These are phyloP conservation scores for Alca torda DNA, from an alignment of 2,797 vertebrate species.

Conservation along the genomic window DNA sequence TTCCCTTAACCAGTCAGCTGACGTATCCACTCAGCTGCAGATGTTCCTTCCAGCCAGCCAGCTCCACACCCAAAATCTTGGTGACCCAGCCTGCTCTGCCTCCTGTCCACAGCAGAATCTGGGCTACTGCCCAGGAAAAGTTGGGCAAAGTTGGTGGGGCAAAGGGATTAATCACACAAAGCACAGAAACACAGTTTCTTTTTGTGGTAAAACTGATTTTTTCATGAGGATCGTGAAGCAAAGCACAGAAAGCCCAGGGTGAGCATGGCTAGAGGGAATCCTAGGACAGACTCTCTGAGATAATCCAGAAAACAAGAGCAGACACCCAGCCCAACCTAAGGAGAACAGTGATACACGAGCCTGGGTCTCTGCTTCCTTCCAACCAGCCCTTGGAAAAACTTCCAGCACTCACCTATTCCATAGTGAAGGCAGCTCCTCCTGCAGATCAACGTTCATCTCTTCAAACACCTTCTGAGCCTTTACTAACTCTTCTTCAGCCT, in stretches of 20 bases:
- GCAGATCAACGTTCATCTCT: slow-evolving; percentile 95
- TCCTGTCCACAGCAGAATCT: background rate
- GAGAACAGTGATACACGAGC: background rate
- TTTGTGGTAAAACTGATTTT: background rate
- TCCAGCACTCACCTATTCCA: slow-evolving; percentile 89
- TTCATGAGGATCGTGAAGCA: background rate
- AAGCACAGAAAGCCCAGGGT: background rate
- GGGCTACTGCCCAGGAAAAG: background rate
- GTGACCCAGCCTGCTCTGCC: background rate
- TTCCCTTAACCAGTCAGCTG: background rate
- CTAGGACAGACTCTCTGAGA: background rate
- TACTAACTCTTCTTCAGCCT: slow-evolving; percentile 97
- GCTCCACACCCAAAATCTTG: background rate
- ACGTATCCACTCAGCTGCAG: background rate
- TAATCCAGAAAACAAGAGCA: background rate
- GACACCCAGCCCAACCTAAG: background rate
- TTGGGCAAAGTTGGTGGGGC: background rate
- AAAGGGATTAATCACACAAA: background rate
- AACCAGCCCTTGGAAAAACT: background rate
- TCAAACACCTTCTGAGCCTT: slow-evolving; percentile 99
- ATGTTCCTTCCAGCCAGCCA: background rate
- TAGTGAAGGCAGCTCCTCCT: slow-evolving; percentile 95
- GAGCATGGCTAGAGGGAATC: background rate
- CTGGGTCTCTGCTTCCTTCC: background rate
- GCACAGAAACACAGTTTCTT: background rate